A percentile compares a stretch with the other conserved stretches of the same genome.
phyloP scores from a whole-genome alignment of 2,888 invertebrate genomes.

The Clepsis dumicolana region DNA sequence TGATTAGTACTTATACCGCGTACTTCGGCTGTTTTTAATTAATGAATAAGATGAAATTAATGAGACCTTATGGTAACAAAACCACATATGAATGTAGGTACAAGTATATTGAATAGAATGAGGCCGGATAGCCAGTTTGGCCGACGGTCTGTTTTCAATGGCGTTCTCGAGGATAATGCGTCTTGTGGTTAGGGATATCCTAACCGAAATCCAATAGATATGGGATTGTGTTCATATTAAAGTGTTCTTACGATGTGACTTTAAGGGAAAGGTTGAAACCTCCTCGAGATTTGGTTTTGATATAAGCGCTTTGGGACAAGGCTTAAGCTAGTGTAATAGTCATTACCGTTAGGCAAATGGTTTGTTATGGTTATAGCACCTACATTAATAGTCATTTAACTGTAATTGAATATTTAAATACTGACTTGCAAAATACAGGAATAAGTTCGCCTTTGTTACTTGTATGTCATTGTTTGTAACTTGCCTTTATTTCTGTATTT shows the following conservation, averaged over 20 bases:
- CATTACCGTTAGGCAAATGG: background rate
- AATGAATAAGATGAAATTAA: background rate
- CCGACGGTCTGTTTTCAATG: conserved; percentile 32
- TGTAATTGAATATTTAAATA: background rate
- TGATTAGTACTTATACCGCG: too few relatives aligned
- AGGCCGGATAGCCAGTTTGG: conserved; percentile 7
- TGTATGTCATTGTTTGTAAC: too few relatives aligned
- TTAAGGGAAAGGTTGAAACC: background rate
- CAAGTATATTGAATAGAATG: conserved; percentile 10
- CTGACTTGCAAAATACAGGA: background rate
- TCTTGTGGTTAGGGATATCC: conserved; percentile 31
- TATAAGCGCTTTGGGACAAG: background rate
- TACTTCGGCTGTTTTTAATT: background rate
- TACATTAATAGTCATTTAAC: background rate
- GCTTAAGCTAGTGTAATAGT: background rate
- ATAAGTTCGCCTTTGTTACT: too few relatives aligned
- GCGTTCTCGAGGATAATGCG: conserved; percentile 35
- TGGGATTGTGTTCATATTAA: conserved; percentile 28
- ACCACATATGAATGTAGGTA: background rate
- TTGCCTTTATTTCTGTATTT: too few relatives aligned
- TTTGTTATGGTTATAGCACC: background rate
- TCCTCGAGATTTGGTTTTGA: conserved; percentile 12
- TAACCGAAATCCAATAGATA: conserved; percentile 41
- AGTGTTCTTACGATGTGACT: conserved; percentile 16
- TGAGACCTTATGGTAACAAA: background rate